A percentile compares a stretch with the other conserved stretches of the same genome.
Conservation (phyloP, 1,140 invertebrate genomes). For the Scaptomyza graminum region DNA sequence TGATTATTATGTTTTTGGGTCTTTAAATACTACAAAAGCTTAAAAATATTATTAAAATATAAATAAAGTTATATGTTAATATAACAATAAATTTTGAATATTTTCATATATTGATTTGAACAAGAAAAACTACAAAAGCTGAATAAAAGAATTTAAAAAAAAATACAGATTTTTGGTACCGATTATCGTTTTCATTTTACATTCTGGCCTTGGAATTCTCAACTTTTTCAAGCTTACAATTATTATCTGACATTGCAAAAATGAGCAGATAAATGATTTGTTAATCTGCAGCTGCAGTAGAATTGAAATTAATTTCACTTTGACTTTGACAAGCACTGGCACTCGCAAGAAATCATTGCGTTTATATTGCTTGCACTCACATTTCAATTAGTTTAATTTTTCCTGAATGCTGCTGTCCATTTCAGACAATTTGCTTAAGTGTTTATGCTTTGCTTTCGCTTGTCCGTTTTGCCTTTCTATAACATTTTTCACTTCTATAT, state of each 20-base stretch:
- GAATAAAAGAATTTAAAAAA: too few species aligned
- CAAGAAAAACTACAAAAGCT: too few species aligned
- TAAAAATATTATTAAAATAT: too few species aligned
- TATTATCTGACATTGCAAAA: constrained; percentile 7
- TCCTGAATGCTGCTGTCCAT: constrained; percentile 8
- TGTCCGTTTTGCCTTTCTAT: constrained; percentile 23
- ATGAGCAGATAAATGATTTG: neutral
- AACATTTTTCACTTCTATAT: constrained; percentile 20
- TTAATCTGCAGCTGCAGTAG: neutral
- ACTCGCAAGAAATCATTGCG: constrained; percentile 24
- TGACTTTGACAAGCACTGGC: neutral
- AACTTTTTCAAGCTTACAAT: neutral
- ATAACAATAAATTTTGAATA: too few species aligned
- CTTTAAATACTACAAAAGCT: too few species aligned
- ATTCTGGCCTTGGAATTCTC: too few species aligned
- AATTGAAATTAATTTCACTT: constrained; percentile 3
- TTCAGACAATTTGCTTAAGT: constrained; percentile 40
- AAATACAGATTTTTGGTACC: too few species aligned
- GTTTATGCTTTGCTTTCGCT: constrained; percentile 19
- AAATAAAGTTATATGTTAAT: too few species aligned
- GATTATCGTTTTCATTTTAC: too few species aligned
- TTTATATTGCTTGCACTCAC: constrained; percentile 33
- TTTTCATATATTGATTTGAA: too few species aligned
- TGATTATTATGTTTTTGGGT: too few species aligned
- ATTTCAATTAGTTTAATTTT: constrained; percentile 48